Conservation (phyloP, 2,113 vertebrate genomes). For the Panthera tigris region DNA sequence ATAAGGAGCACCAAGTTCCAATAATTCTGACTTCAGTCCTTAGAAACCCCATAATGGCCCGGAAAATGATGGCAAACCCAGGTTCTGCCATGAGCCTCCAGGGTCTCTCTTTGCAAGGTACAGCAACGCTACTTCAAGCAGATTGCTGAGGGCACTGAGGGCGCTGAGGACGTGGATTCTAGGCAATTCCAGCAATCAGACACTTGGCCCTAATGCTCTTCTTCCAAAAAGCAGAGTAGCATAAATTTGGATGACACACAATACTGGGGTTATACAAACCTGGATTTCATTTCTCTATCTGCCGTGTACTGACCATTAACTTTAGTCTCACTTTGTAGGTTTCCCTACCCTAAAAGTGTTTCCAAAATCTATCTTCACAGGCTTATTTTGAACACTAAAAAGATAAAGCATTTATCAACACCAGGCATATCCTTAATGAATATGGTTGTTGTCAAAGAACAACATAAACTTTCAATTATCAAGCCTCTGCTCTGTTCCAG, state of each 20-base stretch:
- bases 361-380: background rate
- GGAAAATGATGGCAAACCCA: conserved; percentile 16
- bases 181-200: background rate
- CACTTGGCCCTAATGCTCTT: background rate
- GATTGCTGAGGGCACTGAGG: background rate
- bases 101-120: background rate
- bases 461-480: background rate
- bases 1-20: background rate
- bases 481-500: background rate
- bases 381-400: background rate
- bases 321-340: background rate
- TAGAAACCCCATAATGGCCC: background rate
- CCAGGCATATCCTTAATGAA: background rate
- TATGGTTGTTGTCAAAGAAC: background rate
- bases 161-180: fast-evolving
- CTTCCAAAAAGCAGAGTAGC: background rate
- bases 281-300: background rate
- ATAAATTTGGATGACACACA: background rate
- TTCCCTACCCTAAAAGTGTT: background rate
- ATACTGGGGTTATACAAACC: background rate
- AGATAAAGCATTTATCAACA: background rate
- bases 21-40: conserved; percentile 42
- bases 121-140: background rate
- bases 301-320: background rate
- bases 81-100: background rate